Conservation (phyloP, 1,140 invertebrate genomes). For the Dendrolimus kikuchii region DNA sequence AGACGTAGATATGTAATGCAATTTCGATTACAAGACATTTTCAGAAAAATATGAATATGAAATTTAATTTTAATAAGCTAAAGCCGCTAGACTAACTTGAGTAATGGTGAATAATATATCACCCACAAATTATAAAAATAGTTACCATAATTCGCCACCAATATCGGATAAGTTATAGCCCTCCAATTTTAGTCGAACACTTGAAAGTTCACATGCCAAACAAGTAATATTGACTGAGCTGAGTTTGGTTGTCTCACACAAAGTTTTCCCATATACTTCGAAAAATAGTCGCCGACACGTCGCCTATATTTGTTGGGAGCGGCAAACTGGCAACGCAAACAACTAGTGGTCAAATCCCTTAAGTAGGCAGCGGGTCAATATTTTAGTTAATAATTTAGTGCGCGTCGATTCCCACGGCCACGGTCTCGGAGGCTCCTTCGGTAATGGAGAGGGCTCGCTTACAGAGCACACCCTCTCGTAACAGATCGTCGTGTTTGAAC, state of each 20-base stretch:
- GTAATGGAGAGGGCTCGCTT: conserved; percentile 43
- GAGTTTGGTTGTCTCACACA: conserved; percentile 1
- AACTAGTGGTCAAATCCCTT: conserved; percentile 60
- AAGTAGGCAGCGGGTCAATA: conserved; percentile 67
- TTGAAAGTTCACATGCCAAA: conserved; percentile 10
- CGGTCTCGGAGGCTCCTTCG: conserved; percentile 6
- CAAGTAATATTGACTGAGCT: conserved; percentile 18
- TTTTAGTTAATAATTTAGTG: conserved; percentile 68
- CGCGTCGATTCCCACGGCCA: conserved; percentile 48
- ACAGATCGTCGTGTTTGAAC: conserved; percentile 10
- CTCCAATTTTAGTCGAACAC: too few species aligned
- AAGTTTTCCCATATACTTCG: conserved; percentile 55
- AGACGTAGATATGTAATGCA: too few species aligned
- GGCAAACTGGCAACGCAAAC: conserved; percentile 57
- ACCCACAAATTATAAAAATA: too few species aligned
- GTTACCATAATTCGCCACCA: too few species aligned
- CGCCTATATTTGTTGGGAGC: conserved; percentile 44
- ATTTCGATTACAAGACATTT: too few species aligned
- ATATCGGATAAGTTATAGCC: too few species aligned
- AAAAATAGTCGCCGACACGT: conserved; percentile 39
- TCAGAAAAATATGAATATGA: too few species aligned
- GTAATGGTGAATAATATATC: too few species aligned
- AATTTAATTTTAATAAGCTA: too few species aligned
- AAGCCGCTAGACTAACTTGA: too few species aligned
- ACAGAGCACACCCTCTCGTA: conserved; percentile 39